phyloP scores from a whole-genome alignment of 2,113 vertebrate species.

The Otus sunia region DNA sequence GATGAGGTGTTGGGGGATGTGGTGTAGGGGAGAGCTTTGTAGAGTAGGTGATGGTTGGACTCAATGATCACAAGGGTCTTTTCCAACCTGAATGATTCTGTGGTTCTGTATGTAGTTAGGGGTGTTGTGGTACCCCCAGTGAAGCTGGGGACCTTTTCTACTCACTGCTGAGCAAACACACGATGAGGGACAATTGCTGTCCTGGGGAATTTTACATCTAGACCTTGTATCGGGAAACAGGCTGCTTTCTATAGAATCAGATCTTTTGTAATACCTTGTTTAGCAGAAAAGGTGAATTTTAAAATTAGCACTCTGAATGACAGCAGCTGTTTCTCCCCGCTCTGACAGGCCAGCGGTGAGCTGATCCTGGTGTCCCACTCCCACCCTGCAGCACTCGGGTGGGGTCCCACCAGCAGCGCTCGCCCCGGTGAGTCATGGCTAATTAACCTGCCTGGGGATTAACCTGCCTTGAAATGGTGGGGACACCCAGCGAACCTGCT shows the following conservation, averaged over 20 bases:
- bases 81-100: no score
- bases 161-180: background rate
- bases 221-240: background rate
- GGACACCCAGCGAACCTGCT: background rate
- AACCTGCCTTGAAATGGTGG: rapidly evolving
- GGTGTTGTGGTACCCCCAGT: rapidly evolving
- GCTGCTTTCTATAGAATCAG: background rate
- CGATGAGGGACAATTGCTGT: rapidly evolving
- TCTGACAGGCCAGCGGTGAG: rapidly evolving
- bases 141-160: background rate
- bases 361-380: background rate
- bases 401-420: background rate
- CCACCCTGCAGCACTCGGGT: rapidly evolving
- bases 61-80: no score
- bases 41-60: no score
- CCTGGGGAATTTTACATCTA: background rate
- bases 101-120: rapidly evolving
- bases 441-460: background rate
- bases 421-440: rapidly evolving
- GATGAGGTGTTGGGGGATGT: no score
- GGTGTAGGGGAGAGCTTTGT: no score
- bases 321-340: background rate
- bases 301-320: background rate
- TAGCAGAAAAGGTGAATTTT: background rate
- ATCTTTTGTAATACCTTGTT: background rate